Conservation (phyloP, 2,113 vertebrate genomes). For the Vimba vimba region DNA sequence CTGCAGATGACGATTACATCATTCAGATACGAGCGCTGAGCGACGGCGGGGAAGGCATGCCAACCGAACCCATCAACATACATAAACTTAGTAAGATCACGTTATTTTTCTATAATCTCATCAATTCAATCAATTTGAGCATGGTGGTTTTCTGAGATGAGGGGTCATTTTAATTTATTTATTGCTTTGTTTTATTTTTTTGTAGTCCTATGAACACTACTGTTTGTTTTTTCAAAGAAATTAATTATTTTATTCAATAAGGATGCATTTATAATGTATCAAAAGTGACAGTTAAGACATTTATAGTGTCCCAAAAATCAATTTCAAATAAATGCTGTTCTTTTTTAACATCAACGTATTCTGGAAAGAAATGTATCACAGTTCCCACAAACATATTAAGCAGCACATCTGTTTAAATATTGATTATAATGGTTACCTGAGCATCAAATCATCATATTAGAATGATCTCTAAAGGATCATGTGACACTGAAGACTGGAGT, state of each 20-base stretch:
- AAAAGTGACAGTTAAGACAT: no score
- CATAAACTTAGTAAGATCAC: conserved; percentile 81
- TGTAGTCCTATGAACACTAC: not conserved
- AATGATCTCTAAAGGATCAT: not conserved
- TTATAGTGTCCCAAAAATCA: no score
- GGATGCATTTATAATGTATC: no score
- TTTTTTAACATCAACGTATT: not conserved
- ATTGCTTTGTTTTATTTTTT: not conserved
- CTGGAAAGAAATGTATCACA: not conserved
- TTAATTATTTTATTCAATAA: no score
- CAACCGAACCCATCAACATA: conserved; percentile 87
- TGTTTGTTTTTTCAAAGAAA: no score
- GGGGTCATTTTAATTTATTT: no score
- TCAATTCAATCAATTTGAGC: not conserved
- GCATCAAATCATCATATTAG: not conserved
- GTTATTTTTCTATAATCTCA: not conserved
- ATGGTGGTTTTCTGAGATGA: no score
- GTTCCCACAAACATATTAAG: not conserved
- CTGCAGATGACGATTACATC: conserved; percentile 83
- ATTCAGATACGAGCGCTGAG: conserved; percentile 86
- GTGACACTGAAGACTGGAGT: no score
- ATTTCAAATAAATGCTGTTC: not conserved
- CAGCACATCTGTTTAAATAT: no score
- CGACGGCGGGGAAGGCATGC: conserved; percentile 86
- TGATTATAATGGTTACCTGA: no score